A percentile compares a stretch with the other conserved stretches of the same genome.
Conservation (phyloP, 2,113 vertebrate species). For the Paralichthys olivaceus region DNA sequence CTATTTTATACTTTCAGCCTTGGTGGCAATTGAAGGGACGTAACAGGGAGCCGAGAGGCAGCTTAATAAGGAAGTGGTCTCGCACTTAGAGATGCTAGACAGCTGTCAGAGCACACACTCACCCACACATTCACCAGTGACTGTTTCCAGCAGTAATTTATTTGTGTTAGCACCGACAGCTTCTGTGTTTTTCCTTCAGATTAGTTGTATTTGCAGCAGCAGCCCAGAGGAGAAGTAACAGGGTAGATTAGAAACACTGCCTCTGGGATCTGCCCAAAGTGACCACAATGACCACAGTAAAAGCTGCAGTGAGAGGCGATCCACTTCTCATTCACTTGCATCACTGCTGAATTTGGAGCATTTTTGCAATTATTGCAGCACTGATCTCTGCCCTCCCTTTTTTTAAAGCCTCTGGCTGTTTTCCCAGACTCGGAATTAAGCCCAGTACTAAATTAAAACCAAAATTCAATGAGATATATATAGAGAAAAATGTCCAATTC, state of each 20-base stretch:
- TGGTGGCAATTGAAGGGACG: slow-evolving; percentile 9
- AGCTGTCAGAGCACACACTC: slow-evolving; percentile 34
- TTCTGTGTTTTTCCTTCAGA: slow-evolving; percentile 26
- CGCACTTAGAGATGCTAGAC: slow-evolving; percentile 39
- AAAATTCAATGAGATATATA: not conserved
- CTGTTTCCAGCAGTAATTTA: not conserved
- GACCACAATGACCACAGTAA: slow-evolving; percentile 36
- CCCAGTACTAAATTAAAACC: not conserved
- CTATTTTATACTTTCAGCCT: slow-evolving; percentile 1
- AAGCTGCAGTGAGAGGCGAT: not conserved
- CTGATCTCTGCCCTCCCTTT: not conserved
- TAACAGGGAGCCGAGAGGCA: slow-evolving; percentile 20
- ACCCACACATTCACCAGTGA: not conserved
- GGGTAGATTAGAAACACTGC: slow-evolving; percentile 41
- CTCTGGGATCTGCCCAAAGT: slow-evolving; percentile 43
- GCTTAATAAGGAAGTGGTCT: slow-evolving; percentile 46
- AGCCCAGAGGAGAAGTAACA: slow-evolving; percentile 16
- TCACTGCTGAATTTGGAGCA: not conserved
- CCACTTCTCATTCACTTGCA: not conserved
- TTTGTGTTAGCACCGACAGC: slow-evolving; percentile 1
- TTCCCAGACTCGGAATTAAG: not conserved
- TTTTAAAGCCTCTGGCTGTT: slow-evolving; percentile 1
- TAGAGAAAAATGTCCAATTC: slow-evolving; percentile 7
- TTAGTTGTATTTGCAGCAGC: not conserved
- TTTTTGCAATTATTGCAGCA: slow-evolving; percentile 11